Evolutionary conservation across 1,140 invertebrate genomes (phyloP), one percentile per base, ranked within the genome.

Genomic region (Tetramorium alpestre): DNA sequence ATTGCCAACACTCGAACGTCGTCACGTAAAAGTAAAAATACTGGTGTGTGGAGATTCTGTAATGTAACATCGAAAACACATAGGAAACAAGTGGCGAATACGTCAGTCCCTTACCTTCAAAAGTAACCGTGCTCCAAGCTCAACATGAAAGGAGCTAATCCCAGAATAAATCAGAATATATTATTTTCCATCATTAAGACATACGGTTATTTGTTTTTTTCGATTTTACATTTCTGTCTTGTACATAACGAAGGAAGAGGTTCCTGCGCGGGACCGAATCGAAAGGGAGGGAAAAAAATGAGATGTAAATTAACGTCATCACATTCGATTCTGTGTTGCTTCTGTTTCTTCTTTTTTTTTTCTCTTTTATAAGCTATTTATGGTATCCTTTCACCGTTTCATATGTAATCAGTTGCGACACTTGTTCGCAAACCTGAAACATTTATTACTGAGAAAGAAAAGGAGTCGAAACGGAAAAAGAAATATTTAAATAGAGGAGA

Each of bases 91-190:
- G 93, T 95, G 94, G 94, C 94, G 94, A 95, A 93, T 95, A 95
- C 94, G 94, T 95, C 95, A 94, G 95, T 94, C 94, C 94, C 95
- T 96, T 96, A 96, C 95, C 95, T 96, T 96, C 94, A 96, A 96
- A 95, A 95, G 95, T 96, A 96, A 96, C 95, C 94, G 94, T 95
- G 95, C 95, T 96, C 95, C 95, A 96, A 95, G 95, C 93, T 95
- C 94, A 95, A 94, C 94, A 95, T 94, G 95, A 96, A 96, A 95
- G 95, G 95, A 95, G 94, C 95, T 96, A 94, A 95, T 95, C 95
- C 95, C 95, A 95, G 94, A 95, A 95, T 95, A 95, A 96, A 95
- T 95, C 94, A 95, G 94, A 95, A 95, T 95, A 95, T 93, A 95
- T 95, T 95, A 95, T 95, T 95, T 93, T 95, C 94, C 94, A 94